Conservation (phyloP, 2,797 vertebrate genomes). For the Petrocephalus sullivani region DNA sequence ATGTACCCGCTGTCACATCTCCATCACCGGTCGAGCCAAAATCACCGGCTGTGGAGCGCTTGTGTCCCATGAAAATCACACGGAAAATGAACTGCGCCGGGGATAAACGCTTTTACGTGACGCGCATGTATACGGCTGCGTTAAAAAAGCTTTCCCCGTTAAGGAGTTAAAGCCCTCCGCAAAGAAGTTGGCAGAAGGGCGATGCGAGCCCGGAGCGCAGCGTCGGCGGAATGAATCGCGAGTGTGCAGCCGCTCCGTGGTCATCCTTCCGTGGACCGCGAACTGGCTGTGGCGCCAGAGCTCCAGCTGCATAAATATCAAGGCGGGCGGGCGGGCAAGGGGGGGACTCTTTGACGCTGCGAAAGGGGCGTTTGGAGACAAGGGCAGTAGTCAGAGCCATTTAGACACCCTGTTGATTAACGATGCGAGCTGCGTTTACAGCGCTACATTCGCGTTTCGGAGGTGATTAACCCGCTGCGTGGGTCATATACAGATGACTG, state of each 20-base stretch:
- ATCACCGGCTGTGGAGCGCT: neutral
- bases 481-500: neutral
- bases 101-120: slow-evolving; percentile 6
- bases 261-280: neutral
- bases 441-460: neutral
- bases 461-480: neutral
- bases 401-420: slow-evolving; percentile 2
- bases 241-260: neutral
- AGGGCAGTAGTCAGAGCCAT: slow-evolving; percentile 8
- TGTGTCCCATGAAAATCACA: neutral
- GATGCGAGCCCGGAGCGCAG: neutral
- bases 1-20: neutral
- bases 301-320: slow-evolving; percentile 11
- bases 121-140: neutral
- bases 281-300: slow-evolving; percentile 4
- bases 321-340: too few relatives aligned
- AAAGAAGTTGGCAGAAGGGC: slow-evolving; percentile 7
- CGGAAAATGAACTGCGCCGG: neutral
- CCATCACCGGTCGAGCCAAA: neutral
- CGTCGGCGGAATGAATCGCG: neutral
- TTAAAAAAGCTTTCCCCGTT: neutral
- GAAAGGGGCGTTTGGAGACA: neutral
- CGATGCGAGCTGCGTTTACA: neutral
- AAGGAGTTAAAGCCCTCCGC: neutral
- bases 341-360: neutral